A percentile compares a stretch with the other conserved stretches of the same genome.
Conservation (phyloP, 2,888 invertebrate genomes). For the Sympetrum striolatum region DNA sequence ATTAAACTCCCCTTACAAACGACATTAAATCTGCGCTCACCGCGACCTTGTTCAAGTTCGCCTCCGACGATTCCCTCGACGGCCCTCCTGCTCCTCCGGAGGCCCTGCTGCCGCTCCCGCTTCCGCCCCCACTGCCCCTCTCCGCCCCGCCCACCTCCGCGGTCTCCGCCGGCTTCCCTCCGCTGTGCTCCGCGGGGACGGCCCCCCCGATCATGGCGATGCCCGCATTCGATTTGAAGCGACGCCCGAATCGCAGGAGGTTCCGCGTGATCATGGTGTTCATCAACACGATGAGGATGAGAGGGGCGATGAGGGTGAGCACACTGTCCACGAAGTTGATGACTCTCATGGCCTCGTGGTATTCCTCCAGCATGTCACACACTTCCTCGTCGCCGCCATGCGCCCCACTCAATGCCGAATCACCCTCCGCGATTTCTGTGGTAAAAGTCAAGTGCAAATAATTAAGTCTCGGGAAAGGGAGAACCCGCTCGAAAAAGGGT, state of each 20-base stretch:
- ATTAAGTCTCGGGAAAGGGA: too few species aligned
- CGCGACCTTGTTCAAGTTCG: constrained; percentile 18
- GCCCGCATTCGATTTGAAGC: constrained; percentile 56
- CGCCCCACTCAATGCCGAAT: neutral
- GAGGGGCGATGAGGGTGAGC: constrained; percentile 68
- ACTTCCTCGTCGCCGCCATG: constrained; percentile 52
- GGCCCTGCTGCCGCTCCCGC: constrained; percentile 54
- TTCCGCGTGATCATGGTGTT: constrained; percentile 69
- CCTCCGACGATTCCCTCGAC: constrained; percentile 14
- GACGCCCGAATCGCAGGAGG: constrained; percentile 60
- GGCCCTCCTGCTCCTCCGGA: constrained; percentile 49
- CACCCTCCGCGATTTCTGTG: neutral
- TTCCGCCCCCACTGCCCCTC: constrained; percentile 50
- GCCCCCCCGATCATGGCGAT: neutral
- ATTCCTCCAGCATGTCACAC: constrained; percentile 63
- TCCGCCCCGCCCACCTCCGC: neutral
- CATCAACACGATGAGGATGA: constrained; percentile 68
- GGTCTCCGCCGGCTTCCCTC: neutral
- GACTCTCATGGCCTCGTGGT: constrained; percentile 63
- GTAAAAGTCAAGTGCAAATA: neutral
- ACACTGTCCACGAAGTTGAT: constrained; percentile 68
- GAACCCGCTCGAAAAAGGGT: too few species aligned
- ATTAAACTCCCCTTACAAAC: neutral
- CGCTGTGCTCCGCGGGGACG: neutral
- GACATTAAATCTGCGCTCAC: neutral